A percentile compares a stretch with the other conserved stretches of the same genome.
phyloP scores from a whole-genome alignment of 2,888 invertebrate species.

The Agrochola litura region DNA sequence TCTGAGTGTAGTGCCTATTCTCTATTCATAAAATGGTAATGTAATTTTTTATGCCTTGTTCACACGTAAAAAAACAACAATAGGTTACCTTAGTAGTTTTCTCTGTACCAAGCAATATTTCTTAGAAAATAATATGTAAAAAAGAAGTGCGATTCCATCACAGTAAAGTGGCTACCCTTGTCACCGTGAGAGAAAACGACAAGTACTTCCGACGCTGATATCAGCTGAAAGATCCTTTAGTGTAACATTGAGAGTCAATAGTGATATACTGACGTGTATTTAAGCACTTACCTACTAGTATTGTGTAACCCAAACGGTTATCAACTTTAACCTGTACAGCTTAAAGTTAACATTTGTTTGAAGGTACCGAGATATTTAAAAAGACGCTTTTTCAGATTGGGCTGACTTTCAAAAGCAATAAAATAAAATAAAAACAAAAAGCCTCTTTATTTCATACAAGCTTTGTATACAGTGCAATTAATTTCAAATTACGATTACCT shows the following conservation, averaged over 20 bases:
- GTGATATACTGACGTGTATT: slow-evolving; percentile 21
- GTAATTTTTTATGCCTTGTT: not conserved
- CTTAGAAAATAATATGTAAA: slow-evolving; percentile 54
- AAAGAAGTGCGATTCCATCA: slow-evolving; percentile 54
- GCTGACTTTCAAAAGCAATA: not conserved
- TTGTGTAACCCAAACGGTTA: not conserved
- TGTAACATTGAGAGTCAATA: slow-evolving; percentile 43
- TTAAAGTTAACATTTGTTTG: not conserved
- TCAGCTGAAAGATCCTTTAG: slow-evolving; percentile 54
- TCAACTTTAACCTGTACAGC: not conserved
- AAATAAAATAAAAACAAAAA: no score
- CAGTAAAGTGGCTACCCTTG: slow-evolving; percentile 71
- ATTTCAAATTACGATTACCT: no score
- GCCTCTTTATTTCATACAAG: no score
- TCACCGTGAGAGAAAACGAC: slow-evolving; percentile 74
- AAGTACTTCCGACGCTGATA: slow-evolving; percentile 72
- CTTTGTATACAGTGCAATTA: no score
- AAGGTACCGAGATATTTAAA: not conserved
- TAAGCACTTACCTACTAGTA: slow-evolving; percentile 37
- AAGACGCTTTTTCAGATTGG: not conserved
- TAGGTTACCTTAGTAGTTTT: not conserved
- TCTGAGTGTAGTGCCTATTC: not conserved
- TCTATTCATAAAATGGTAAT: not conserved
- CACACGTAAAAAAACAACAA: not conserved
- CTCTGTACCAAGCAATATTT: slow-evolving; percentile 8